These are phyloP conservation scores for Temnothorax unifasciatus DNA, from an alignment of 2,888 invertebrate species.

Conservation along the genomic window DNA sequence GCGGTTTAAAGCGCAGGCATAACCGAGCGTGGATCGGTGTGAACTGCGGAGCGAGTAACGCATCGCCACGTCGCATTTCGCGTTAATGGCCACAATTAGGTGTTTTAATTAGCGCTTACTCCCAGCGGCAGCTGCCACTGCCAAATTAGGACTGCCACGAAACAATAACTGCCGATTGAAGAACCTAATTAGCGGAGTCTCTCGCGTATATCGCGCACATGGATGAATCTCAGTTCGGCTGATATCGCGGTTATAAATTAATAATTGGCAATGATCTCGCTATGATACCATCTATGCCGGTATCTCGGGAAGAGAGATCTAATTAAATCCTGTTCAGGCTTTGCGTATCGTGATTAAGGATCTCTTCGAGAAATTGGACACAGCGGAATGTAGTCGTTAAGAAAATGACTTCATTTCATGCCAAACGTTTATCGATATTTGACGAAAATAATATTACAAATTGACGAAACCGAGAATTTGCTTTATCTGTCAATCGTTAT, in stretches of 20 bases:
- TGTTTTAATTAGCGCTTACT: slow-evolving; percentile 85
- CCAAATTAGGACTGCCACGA: slow-evolving; percentile 85
- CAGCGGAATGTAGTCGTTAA: slow-evolving; percentile 16
- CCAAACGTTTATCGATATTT: neutral
- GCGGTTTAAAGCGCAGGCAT: slow-evolving; percentile 74
- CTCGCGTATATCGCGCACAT: slow-evolving; percentile 66
- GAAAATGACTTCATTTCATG: slow-evolving; percentile 55
- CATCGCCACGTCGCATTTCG: slow-evolving; percentile 81
- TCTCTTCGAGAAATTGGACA: slow-evolving; percentile 44
- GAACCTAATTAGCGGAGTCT: slow-evolving; percentile 84
- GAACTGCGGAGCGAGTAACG: slow-evolving; percentile 69
- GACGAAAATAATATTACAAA: neutral
- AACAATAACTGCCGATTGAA: slow-evolving; percentile 86
- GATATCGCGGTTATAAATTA: slow-evolving; percentile 75
- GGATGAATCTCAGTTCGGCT: slow-evolving; percentile 50
- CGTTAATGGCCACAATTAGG: slow-evolving; percentile 86
- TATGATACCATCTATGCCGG: slow-evolving; percentile 60
- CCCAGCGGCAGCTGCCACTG: slow-evolving; percentile 82
- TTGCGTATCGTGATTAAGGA: slow-evolving; percentile 56
- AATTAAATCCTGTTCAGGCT: slow-evolving; percentile 67
- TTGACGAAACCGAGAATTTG: neutral
- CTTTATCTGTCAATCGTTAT: neutral
- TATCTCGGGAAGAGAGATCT: slow-evolving; percentile 66
- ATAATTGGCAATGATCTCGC: slow-evolving; percentile 77
- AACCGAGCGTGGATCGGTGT: slow-evolving; percentile 76